phyloP scores from a whole-genome alignment of 2,797 vertebrate species.

The Rhincodon typus region DNA sequence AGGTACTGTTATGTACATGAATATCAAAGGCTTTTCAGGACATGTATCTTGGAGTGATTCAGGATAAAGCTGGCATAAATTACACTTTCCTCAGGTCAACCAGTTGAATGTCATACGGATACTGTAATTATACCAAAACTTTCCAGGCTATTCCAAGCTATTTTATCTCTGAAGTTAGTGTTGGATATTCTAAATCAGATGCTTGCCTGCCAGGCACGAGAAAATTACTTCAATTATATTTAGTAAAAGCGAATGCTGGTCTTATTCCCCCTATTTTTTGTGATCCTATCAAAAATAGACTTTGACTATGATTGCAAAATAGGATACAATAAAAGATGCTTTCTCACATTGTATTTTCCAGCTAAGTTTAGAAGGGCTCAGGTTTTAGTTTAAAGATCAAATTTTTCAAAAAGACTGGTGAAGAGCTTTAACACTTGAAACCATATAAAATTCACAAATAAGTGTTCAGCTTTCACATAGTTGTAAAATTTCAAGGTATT shows the following conservation, averaged over 20 bases:
- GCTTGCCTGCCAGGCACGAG: not conserved
- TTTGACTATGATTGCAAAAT: not conserved
- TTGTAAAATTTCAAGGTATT: not conserved
- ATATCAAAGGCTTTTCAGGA: not conserved
- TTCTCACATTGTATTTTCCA: not conserved
- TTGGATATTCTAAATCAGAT: not conserved
- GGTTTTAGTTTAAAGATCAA: not conserved
- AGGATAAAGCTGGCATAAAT: not conserved
- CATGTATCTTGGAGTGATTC: not conserved
- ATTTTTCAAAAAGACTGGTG: not conserved
- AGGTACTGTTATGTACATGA: not conserved
- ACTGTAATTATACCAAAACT: not conserved
- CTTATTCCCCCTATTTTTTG: not conserved
- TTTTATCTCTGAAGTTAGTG: not conserved
- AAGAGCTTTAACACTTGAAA: not conserved
- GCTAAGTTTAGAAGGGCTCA: not conserved
- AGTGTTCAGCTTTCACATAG: not conserved
- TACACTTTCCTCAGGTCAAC: not conserved
- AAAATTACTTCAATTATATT: not conserved
- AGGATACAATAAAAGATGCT: not conserved
- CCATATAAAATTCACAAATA: not conserved
- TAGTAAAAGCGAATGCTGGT: not conserved
- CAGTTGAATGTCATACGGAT: not conserved
- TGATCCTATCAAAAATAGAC: not conserved
- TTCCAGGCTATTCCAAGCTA: not conserved